Evolutionary conservation across 2,888 invertebrate species (phyloP), one percentile per base, ranked within the genome.

Genomic region (Drosophila setosimentum): DNA sequence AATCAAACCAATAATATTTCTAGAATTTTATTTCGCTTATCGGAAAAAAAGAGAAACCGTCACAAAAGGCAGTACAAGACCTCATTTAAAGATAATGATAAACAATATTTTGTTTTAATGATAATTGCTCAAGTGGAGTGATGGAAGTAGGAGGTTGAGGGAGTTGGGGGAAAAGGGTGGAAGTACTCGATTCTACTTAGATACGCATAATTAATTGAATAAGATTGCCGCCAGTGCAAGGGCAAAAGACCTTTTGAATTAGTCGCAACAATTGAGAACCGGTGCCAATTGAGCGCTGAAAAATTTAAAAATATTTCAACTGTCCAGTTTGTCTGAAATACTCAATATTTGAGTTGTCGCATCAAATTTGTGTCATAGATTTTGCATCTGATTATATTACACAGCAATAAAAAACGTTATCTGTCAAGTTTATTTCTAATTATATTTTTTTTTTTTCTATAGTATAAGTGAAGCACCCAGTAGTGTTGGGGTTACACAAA

Each of bases 131-230:
- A 35, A 76, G 53, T 58, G 64, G 24, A 61, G 67, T 24, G 51
- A 30, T 30, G 30, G n/a, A n/a, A 37, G 48, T 51, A 35, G 60
- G 30, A 30, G 49, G 50, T 16, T n/a, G 37, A 27, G 2, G 3
- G 3, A 3, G 21, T 4, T 4, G 21, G 1, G 8, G 21, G 10
- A 1, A 3, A 6, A n/a, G 21, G 0, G 13, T 8, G 8, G 21
- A 24, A 45, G 27, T 45, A 24, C 45, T 24, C 24, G 68, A 30
- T 51, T 70, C 53, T 48, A 59, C 49, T 54, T 55, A 57, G 72
- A 73, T 71, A 71, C 49, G 42, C 59, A 42, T 78, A 80, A 76
- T 80, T 79, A 79, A 79, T 77, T 76, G 59, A 53, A 80, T 57
- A 76, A 55, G 21, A 24, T 24, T 24, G 24, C 45, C 16, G 45